Percentiles rank a stretch among this genome's conserved stretches.
phyloP scores from a whole-genome alignment of 2,113 vertebrate species.

The Tautogolabrus adspersus region DNA sequence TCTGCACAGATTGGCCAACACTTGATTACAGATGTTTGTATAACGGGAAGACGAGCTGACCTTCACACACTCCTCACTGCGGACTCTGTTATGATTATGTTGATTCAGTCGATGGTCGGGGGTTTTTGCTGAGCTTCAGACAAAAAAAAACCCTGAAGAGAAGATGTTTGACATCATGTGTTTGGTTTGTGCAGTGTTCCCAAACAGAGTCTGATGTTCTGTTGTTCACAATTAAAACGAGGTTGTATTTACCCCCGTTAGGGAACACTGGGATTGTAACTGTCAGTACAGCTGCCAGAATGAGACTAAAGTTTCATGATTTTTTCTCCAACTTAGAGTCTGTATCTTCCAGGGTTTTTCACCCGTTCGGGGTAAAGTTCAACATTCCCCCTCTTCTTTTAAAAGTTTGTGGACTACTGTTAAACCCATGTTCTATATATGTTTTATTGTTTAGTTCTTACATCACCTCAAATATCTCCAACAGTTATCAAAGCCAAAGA shows the following conservation, averaged over 20 bases:
- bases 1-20: slow-evolving; percentile 1
- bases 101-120: slow-evolving; percentile 34
- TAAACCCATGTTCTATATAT: too few relatives aligned
- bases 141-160: slow-evolving; percentile 5
- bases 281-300: neutral
- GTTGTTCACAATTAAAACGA: slow-evolving; percentile 20
- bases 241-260: neutral
- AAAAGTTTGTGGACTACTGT: too few relatives aligned
- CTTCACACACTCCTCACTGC: slow-evolving; percentile 26
- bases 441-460: too few relatives aligned
- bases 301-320: neutral
- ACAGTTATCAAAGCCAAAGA: too few relatives aligned
- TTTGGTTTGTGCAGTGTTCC: slow-evolving; percentile 40
- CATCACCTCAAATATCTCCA: too few relatives aligned
- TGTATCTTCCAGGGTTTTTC: too few relatives aligned
- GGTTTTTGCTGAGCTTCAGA: slow-evolving; percentile 21
- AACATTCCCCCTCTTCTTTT: too few relatives aligned
- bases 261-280: neutral
- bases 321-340: neutral
- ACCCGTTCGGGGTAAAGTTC: too few relatives aligned
- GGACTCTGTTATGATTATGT: slow-evolving; percentile 37
- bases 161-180: slow-evolving; percentile 45
- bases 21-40: slow-evolving; percentile 46
- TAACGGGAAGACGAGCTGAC: slow-evolving; percentile 23
- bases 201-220: slow-evolving; percentile 34